Evolutionary conservation across 2,888 invertebrate species (phyloP), one percentile per base, ranked within the genome.

Genomic region (Leptodirus hochenwartii): DNA sequence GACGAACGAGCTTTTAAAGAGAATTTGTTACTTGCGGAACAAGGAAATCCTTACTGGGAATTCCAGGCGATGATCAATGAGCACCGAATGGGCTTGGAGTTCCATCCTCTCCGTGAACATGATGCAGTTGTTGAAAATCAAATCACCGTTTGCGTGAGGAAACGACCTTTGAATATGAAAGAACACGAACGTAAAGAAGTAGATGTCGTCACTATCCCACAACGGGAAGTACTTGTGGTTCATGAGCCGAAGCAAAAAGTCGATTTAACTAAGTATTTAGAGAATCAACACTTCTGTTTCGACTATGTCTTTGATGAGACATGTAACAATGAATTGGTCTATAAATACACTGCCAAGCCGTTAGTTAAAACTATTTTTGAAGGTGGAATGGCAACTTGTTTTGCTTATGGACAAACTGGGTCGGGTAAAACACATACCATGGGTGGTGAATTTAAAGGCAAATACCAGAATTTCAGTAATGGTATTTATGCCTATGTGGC

Each of bases 381-480:
- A 41, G 88, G 91, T 31, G 95, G 95, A 12, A 96, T 93, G 90
- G 96, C 98, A 13, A 99, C 98, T 11, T 99, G 98, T 56, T 99
- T 99, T 61, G 98, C 98, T 3, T 98, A 99, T 56, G 98, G 98
- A 27, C 98, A 98, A 60, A 98, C 98, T 2, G 98, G 98, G 27
- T 85, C 90, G 46, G 73, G 95, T 58, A 84, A 99, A 65, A 74
- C 96, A 44, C 82, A 98, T 64, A 98, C 98, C 15, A 99, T 99
- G 98, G 96, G 96, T 22, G 98, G 98, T 13, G 93, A 84, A 56
- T 96, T 82, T 53, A 79, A 73, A 63, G 90, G 79, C 39, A 42
- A 67, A 87, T 76, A 36, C 31, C 91, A 93, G 59, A 91, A 93
- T 62, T 93, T 90, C 58, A 80, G 79, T 55, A 87, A 82, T 54